These are phyloP conservation scores for Ptychochromis oligacanthus DNA, from an alignment of 2,113 vertebrate species.

Conservation along the genomic window DNA sequence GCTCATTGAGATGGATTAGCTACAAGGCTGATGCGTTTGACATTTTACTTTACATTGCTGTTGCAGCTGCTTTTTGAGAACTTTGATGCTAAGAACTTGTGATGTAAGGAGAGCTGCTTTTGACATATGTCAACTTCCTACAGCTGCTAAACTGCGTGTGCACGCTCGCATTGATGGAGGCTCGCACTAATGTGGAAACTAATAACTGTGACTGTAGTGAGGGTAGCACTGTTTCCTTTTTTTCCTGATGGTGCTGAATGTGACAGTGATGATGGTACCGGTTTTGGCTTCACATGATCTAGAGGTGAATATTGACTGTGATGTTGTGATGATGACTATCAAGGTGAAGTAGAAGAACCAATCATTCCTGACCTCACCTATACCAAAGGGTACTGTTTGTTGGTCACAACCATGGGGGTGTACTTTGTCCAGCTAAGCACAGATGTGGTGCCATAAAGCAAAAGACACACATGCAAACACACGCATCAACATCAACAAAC, in stretches of 20 bases:
- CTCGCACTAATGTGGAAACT: conserved; percentile 17
- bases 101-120: conserved; percentile 53
- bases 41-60: conserved; percentile 62
- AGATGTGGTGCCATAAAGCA: conserved; percentile 16
- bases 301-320: background rate
- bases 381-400: conserved; percentile 72
- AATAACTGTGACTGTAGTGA: conserved; percentile 2
- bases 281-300: background rate
- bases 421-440: conserved; percentile 52
- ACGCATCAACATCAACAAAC: conserved; percentile 25
- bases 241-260: conserved; percentile 10
- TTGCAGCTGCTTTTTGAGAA: conserved; percentile 61
- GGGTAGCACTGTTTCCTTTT: background rate
- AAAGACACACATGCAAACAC: conserved; percentile 19
- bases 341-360: conserved; percentile 20
- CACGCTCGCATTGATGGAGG: conserved; percentile 7
- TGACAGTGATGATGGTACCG: background rate
- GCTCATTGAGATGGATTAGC: conserved; percentile 27
- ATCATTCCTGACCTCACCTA: conserved; percentile 55
- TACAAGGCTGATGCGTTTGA: conserved; percentile 27
- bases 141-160: conserved; percentile 72
- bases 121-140: conserved; percentile 61
- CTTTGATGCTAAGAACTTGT: conserved; percentile 44
- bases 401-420: conserved; percentile 53
- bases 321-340: background rate